These are phyloP conservation scores for Norana najaformis DNA, from an alignment of 2,888 invertebrate genomes.

Conservation along the genomic window DNA sequence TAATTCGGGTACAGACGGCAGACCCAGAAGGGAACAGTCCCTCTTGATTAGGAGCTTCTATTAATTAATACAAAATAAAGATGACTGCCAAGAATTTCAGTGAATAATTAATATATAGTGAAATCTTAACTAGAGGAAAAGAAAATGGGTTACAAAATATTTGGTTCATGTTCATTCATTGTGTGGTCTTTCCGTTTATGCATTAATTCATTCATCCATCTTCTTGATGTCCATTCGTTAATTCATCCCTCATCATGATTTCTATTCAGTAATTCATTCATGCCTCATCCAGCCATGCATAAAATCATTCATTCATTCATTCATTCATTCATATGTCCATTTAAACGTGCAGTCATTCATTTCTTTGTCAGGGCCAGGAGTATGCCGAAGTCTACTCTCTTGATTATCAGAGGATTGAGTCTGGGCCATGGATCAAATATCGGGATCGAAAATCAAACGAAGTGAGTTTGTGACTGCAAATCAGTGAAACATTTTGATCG, in stretches of 20 bases:
- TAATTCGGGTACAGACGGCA: too few species aligned
- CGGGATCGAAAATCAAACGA: constrained; percentile 39
- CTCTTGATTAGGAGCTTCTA: too few species aligned
- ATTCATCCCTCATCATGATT: not conserved
- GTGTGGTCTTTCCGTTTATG: not conserved
- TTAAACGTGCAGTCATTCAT: constrained; percentile 8
- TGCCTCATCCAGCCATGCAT: too few species aligned
- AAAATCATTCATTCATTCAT: not conserved
- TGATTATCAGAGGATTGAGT: constrained; percentile 44
- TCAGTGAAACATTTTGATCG: not conserved
- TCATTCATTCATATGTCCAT: not conserved
- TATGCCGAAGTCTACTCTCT: constrained; percentile 80
- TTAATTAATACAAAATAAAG: too few species aligned
- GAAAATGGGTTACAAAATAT: not conserved
- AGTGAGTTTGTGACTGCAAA: constrained; percentile 33
- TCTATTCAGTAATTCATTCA: too few species aligned
- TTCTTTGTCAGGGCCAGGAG: constrained; percentile 73
- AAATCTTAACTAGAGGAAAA: too few species aligned
- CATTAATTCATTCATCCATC: not conserved
- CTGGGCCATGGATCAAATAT: constrained; percentile 42
- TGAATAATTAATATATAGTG: too few species aligned
- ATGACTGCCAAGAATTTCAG: too few species aligned
- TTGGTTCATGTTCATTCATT: not conserved
- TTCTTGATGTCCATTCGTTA: too few species aligned
- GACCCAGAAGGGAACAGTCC: too few species aligned